phyloP scores from a whole-genome alignment of 1,140 invertebrate genomes.

The Macrosteles quadrilineatus region DNA sequence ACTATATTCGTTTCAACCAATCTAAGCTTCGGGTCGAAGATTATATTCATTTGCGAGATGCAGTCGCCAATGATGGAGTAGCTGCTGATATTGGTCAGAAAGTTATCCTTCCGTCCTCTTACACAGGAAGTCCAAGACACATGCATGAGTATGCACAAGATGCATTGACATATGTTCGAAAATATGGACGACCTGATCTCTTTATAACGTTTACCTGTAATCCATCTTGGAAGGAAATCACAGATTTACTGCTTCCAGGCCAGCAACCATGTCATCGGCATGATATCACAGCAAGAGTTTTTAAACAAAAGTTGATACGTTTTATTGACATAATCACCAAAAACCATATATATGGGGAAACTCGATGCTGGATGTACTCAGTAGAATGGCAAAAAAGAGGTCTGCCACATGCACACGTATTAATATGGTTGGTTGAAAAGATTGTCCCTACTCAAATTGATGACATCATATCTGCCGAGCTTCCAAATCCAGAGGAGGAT shows the following conservation, averaged over 20 bases:
- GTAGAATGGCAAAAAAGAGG: constrained; percentile 53
- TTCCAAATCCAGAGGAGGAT: no score
- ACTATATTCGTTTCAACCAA: constrained; percentile 44
- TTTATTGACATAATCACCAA: constrained; percentile 48
- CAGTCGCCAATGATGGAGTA: constrained; percentile 37
- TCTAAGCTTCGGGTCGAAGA: constrained; percentile 39
- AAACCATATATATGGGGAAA: constrained; percentile 44
- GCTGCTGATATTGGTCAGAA: constrained; percentile 30
- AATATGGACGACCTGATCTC: constrained; percentile 34
- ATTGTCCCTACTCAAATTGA: no score
- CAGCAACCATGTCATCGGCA: constrained; percentile 34
- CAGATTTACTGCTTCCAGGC: constrained; percentile 5
- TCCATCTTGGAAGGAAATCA: constrained; percentile 35
- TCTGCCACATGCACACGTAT: constrained; percentile 48
- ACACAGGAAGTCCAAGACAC: constrained; percentile 49
- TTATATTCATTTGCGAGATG: constrained; percentile 46
- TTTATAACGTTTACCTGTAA: constrained; percentile 39
- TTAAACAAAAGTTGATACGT: constrained; percentile 50
- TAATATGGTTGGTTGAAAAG: constrained; percentile 31
- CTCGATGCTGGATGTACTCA: constrained; percentile 47
- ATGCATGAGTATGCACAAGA: constrained; percentile 49
- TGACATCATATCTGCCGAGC: no score
- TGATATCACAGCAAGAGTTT: constrained; percentile 46
- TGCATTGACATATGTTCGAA: constrained; percentile 37
- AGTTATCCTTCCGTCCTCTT: constrained; percentile 52